A percentile compares a stretch with the other conserved stretches of the same genome.
These are phyloP conservation scores for Ochotona curzoniae DNA, from an alignment of 2,113 vertebrate genomes.

Conservation along the genomic window DNA sequence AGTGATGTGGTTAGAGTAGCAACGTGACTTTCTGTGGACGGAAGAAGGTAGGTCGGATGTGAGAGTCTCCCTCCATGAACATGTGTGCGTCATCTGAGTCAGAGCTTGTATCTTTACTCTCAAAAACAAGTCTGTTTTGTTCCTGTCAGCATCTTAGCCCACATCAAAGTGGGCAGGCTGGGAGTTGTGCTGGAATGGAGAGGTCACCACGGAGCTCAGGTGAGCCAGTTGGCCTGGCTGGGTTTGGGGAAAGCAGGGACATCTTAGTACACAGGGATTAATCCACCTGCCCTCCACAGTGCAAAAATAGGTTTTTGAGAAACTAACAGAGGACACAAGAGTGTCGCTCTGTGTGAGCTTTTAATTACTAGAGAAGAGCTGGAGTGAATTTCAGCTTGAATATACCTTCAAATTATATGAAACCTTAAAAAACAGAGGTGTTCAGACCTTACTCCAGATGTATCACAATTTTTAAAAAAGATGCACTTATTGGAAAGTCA, in stretches of 20 bases:
- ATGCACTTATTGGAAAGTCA: no score
- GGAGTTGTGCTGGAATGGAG: not conserved
- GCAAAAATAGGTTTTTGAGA: not conserved
- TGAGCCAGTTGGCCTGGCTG: not conserved
- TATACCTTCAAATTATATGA: not conserved
- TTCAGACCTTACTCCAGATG: not conserved
- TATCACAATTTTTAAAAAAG: not conserved
- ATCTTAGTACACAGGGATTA: not conserved
- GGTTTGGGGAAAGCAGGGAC: not conserved
- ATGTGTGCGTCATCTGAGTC: slow-evolving; percentile 84
- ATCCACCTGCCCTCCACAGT: not conserved
- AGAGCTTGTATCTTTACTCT: slow-evolving; percentile 81
- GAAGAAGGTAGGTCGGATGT: slow-evolving; percentile 73
- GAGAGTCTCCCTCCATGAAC: slow-evolving; percentile 71
- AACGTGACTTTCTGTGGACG: slow-evolving; percentile 84
- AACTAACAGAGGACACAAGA: not conserved
- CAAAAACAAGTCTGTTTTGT: slow-evolving; percentile 84
- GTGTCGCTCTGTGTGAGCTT: not conserved
- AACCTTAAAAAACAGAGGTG: not conserved
- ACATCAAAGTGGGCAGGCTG: slow-evolving; percentile 43
- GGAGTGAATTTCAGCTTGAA: slow-evolving; percentile 11
- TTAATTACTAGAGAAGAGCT: not conserved
- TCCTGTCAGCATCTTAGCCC: slow-evolving; percentile 80
- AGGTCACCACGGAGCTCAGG: not conserved
- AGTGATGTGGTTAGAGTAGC: slow-evolving; percentile 80